A percentile compares a stretch with the other conserved stretches of the same genome.
Conservation (phyloP, 2,113 vertebrate genomes). For the Oncorhynchus gorbuscha region DNA sequence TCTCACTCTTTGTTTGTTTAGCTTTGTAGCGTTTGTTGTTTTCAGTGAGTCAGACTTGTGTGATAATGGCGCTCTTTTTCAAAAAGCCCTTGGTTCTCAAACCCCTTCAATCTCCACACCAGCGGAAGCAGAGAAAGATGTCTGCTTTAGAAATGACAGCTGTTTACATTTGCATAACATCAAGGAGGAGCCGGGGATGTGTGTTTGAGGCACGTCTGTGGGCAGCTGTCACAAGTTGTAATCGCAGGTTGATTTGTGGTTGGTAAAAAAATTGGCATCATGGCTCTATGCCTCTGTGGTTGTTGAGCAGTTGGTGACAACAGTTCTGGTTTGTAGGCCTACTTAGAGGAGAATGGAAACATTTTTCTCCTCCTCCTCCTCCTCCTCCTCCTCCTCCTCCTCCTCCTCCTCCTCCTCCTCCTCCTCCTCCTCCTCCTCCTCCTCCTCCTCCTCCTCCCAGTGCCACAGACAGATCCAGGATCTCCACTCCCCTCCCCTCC, state of each 20-base stretch:
- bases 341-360: background rate
- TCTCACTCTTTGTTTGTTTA: background rate
- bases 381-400: background rate
- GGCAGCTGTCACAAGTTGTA: constrained; percentile 59
- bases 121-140: constrained; percentile 42
- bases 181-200: constrained; percentile 52
- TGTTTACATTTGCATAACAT: constrained; percentile 70
- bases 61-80: constrained; percentile 53
- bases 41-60: constrained; percentile 26
- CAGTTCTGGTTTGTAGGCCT: background rate
- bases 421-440: background rate
- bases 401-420: background rate
- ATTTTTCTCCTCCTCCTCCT: background rate
- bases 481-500: background rate
- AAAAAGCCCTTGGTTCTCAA: constrained; percentile 26
- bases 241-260: constrained; percentile 50
- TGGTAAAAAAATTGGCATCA: background rate
- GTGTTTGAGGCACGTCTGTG: constrained; percentile 50
- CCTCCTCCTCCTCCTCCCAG: background rate
- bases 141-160: constrained; percentile 61
- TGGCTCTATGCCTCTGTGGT: background rate
- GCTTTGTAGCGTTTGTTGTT: constrained; percentile 14
- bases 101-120: constrained; percentile 51
- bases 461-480: no score
- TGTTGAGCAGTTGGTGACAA: background rate